A percentile compares a stretch with the other conserved stretches of the same genome.
These are phyloP conservation scores for Balanococcus diminutus DNA, from an alignment of 2,888 invertebrate genomes.

Conservation along the genomic window DNA sequence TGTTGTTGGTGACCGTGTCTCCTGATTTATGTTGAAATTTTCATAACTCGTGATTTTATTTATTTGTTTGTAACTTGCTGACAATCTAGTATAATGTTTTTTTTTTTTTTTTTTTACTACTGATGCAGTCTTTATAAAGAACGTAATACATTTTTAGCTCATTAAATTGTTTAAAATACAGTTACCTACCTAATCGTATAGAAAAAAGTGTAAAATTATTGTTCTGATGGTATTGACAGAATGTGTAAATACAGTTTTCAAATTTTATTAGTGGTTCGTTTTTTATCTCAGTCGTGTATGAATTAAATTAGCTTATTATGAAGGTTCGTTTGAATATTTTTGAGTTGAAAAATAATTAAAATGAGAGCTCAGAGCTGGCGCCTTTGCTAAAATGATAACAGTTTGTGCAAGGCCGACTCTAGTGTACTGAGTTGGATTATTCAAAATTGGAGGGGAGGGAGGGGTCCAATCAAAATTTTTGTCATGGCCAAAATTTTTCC, in stretches of 20 bases:
- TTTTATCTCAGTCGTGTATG: too few relatives aligned
- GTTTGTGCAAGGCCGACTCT: too few relatives aligned
- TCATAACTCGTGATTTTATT: conserved; percentile 41
- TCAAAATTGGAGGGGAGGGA: too few relatives aligned
- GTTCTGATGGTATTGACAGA: conserved; percentile 41
- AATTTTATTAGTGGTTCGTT: conserved; percentile 2
- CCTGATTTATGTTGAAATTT: conserved; percentile 35
- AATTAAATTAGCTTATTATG: too few relatives aligned
- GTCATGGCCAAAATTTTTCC: too few relatives aligned
- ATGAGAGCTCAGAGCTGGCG: too few relatives aligned
- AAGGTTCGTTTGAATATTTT: neutral
- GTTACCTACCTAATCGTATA: conserved; percentile 39
- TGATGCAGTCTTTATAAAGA: conserved; percentile 11
- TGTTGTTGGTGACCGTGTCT: neutral
- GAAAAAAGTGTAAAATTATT: conserved; percentile 24
- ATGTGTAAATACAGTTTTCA: conserved; percentile 39
- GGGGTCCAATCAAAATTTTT: too few relatives aligned
- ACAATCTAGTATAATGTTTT: conserved; percentile 38
- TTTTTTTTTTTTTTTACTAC: conserved; percentile 11
- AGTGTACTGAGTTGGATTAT: too few relatives aligned
- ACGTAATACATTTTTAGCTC: conserved; percentile 42
- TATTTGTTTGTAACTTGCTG: conserved; percentile 37
- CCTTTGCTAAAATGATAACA: too few relatives aligned
- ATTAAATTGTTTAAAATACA: conserved; percentile 39
- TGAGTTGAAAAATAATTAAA: neutral